phyloP scores from a whole-genome alignment of 2,888 invertebrate genomes.

The Galerucella calmariensis region DNA sequence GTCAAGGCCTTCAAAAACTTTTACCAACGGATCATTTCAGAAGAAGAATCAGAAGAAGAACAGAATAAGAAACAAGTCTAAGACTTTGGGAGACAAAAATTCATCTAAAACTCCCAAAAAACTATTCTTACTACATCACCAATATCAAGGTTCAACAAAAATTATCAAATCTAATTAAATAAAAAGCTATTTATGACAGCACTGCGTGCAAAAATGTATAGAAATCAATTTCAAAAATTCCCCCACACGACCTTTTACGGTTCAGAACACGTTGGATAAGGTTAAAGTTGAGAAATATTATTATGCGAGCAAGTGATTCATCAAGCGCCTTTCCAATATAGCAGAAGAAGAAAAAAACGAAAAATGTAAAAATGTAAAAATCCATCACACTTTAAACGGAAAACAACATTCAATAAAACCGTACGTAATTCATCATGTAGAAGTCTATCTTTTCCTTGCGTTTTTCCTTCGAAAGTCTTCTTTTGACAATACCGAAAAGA shows the following conservation, averaged over 20 bases:
- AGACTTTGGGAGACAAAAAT: too few relatives aligned
- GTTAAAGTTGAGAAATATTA: slow-evolving; percentile 7
- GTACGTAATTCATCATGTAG: slow-evolving; percentile 14
- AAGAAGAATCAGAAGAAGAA: too few relatives aligned
- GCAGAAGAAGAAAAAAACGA: not conserved
- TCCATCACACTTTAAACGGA: slow-evolving; percentile 14
- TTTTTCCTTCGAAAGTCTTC: slow-evolving; percentile 3
- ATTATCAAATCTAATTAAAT: too few relatives aligned
- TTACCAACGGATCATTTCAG: too few relatives aligned
- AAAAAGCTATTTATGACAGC: not conserved
- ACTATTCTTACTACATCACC: too few relatives aligned
- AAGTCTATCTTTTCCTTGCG: slow-evolving; percentile 14
- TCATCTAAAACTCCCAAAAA: too few relatives aligned
- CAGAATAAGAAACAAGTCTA: too few relatives aligned
- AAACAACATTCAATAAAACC: slow-evolving; percentile 16
- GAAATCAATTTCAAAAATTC: not conserved
- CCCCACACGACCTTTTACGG: not conserved
- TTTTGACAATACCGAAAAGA: not conserved
- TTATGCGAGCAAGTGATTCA: not conserved
- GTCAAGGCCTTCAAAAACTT: too few relatives aligned
- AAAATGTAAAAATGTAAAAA: slow-evolving; percentile 15
- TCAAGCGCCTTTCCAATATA: not conserved
- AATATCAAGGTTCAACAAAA: too few relatives aligned
- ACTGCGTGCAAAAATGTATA: not conserved
- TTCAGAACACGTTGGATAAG: not conserved